Evolutionary conservation across 2,113 vertebrate species (phyloP).

Genomic region (Crotalus tigris): DNA sequence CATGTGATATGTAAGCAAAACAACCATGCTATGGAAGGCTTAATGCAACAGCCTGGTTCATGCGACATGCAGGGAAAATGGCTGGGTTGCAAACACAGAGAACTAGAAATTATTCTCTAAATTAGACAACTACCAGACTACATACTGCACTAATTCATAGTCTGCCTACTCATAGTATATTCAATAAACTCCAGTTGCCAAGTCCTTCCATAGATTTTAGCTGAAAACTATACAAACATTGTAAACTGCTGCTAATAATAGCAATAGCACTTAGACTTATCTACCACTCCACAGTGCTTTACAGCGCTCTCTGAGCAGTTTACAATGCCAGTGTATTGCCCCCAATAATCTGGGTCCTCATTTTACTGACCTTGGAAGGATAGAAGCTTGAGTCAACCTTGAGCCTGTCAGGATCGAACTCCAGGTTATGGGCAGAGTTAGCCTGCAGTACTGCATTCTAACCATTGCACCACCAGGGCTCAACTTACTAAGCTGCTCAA

Average conservation of each 20-base stretch:
- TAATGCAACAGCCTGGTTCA: not conserved
- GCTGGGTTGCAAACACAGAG: not conserved
- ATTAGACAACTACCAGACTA: too few species aligned
- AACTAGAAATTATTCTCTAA: not conserved
- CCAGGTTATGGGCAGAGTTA: not conserved
- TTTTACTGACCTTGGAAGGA: not conserved
- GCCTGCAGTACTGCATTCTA: not conserved
- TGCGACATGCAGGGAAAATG: not conserved
- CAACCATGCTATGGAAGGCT: not conserved
- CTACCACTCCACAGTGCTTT: not conserved
- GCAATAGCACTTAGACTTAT: not conserved
- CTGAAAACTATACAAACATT: not conserved
- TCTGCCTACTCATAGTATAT: not conserved
- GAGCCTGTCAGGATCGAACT: not conserved
- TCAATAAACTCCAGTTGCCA: not conserved
- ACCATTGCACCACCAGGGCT: not conserved
- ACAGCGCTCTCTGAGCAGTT: not conserved
- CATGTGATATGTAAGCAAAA: not conserved
- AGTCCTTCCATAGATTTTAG: not conserved
- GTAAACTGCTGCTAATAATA: not conserved
- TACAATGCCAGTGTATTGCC: not conserved
- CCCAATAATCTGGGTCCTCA: not conserved
- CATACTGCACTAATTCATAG: not conserved
- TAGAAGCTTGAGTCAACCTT: not conserved
- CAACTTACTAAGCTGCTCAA: not conserved